These are phyloP conservation scores for Sogatella furcifera DNA, from an alignment of 1,140 invertebrate species.

Conservation along the genomic window DNA sequence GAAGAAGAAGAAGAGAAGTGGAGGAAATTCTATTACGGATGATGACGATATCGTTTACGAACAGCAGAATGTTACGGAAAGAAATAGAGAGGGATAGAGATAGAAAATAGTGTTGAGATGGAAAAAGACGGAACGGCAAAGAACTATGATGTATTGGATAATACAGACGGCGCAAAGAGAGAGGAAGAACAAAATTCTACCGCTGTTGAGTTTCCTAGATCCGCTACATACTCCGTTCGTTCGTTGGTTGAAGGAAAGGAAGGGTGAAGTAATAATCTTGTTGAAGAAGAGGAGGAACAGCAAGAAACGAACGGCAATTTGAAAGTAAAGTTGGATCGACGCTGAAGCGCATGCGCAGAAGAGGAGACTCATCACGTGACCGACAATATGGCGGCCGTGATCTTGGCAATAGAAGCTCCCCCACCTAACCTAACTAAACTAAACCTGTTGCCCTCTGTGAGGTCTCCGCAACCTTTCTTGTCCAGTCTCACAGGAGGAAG, in stretches of 20 bases:
- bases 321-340: conserved; percentile 12
- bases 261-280: conserved; percentile 2
- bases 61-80: no score
- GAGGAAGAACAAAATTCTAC: background rate
- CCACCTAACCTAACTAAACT: conserved; percentile 10
- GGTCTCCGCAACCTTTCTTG: background rate
- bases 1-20: background rate
- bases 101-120: no score
- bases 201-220: background rate
- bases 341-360: conserved; percentile 12
- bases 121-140: no score
- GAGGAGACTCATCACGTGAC: background rate
- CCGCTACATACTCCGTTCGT: background rate
- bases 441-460: conserved; percentile 14
- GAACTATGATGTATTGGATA: no score
- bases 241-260: conserved; percentile 5
- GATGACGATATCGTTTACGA: no score
- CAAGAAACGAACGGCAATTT: conserved; percentile 23
- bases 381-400: conserved; percentile 11
- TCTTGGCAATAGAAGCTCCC: conserved; percentile 17
- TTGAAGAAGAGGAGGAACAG: conserved; percentile 6
- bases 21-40: no score
- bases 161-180: no score
- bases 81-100: no score
- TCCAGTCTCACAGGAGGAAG: background rate